These are phyloP conservation scores for Solenopsis fugax DNA, from an alignment of 1,140 invertebrate genomes.

Conservation along the genomic window DNA sequence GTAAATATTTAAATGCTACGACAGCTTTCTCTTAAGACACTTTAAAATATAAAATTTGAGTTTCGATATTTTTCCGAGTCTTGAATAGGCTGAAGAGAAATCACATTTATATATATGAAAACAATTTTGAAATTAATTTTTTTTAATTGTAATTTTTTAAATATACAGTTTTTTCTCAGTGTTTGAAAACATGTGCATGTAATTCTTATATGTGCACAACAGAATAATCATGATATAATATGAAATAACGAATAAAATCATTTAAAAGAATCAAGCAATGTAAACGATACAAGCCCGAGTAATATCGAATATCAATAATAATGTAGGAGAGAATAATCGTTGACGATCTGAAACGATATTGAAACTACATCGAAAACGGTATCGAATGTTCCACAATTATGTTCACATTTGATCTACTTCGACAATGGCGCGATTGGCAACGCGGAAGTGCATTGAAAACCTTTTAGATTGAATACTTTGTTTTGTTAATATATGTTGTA, in stretches of 20 bases:
- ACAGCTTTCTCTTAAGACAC: neutral
- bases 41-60: conserved; percentile 17
- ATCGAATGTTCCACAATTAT: conserved; percentile 25
- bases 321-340: conserved; percentile 10
- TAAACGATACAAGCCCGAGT: neutral
- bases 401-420: neutral
- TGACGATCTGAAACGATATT: conserved; percentile 14
- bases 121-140: neutral
- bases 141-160: neutral
- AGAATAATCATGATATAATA: neutral
- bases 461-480: conserved; percentile 4
- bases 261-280: neutral
- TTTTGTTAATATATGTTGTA: conserved; percentile 40
- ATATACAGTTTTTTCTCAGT: neutral
- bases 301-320: conserved; percentile 43
- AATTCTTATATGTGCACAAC: neutral
- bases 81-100: neutral
- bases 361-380: neutral
- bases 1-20: neutral
- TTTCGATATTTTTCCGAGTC: neutral
- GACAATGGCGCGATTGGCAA: neutral
- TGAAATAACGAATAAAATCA: neutral
- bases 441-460: neutral
- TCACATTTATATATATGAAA: neutral
- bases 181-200: neutral